Evolutionary conservation across 2,113 vertebrate species (phyloP).

Genomic region (Zingel zingel): DNA sequence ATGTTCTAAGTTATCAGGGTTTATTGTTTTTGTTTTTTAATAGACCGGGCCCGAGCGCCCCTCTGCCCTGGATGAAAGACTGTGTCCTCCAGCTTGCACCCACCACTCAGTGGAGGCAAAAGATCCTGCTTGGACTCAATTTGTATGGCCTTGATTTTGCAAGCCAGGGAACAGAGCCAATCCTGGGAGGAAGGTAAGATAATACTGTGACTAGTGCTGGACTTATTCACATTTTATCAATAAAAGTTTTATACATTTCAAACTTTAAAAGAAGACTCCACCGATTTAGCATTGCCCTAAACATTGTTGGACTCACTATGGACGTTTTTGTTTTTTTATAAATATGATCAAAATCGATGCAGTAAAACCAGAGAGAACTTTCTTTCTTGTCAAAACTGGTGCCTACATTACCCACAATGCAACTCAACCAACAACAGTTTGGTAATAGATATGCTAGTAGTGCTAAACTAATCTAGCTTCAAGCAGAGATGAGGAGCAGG

Average conservation of each 20-base stretch:
- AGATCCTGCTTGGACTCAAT: conserved; percentile 95
- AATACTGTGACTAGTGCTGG: not conserved
- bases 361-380: too few relatives aligned
- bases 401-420: not conserved
- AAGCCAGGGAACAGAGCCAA: conserved; percentile 86
- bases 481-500: not conserved
- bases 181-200: conserved; percentile 89
- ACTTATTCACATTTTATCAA: not conserved
- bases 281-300: not conserved
- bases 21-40: not conserved
- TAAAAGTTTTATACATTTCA: not conserved
- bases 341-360: not conserved
- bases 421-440: not conserved
- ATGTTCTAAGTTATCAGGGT: not conserved
- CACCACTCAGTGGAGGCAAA: conserved; percentile 90
- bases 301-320: not conserved
- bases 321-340: not conserved
- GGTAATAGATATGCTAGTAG: not conserved
- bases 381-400: not conserved
- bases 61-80: conserved; percentile 92
- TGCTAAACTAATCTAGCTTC: not conserved
- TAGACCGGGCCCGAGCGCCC: conserved; percentile 93
- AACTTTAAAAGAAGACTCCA: not conserved
- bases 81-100: conserved; percentile 93
- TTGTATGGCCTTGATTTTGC: conserved; percentile 94